These are phyloP conservation scores for Sitobion miscanthi DNA, from an alignment of 1,140 invertebrate species.

Conservation along the genomic window DNA sequence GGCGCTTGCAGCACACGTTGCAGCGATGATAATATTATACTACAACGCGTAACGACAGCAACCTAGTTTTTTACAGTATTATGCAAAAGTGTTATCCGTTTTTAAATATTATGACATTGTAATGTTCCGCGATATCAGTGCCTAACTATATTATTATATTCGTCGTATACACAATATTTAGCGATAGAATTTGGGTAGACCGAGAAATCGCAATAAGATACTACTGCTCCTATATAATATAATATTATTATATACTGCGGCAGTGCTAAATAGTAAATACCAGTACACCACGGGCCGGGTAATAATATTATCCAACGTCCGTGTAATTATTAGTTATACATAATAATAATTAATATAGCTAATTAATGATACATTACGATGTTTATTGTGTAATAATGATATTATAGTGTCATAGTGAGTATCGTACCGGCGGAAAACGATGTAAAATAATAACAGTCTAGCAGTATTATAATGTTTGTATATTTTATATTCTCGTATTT, in stretches of 20 bases:
- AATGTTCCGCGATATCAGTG: neutral
- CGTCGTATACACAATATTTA: neutral
- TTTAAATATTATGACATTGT: neutral
- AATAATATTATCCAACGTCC: neutral
- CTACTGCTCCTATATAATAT: neutral
- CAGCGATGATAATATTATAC: neutral
- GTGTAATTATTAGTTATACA: neutral
- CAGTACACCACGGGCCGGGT: neutral
- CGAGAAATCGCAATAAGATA: neutral
- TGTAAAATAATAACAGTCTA: constrained; percentile 6
- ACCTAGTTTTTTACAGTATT: constrained; percentile 43
- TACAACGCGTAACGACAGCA: neutral
- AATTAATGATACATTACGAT: neutral
- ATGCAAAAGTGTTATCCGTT: constrained; percentile 27
- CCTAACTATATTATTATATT: neutral
- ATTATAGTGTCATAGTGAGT: neutral
- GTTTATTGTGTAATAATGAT: neutral
- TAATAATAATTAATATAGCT: neutral
- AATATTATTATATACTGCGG: too few relatives aligned
- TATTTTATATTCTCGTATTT: neutral
- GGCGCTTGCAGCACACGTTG: neutral
- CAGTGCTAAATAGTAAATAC: neutral
- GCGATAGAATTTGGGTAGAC: neutral
- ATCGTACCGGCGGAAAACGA: neutral
- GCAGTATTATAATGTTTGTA: neutral